Base-by-base conservation (phyloP, 2,113 vertebrate genomes). In the Phaethon lepturus region DNA sequence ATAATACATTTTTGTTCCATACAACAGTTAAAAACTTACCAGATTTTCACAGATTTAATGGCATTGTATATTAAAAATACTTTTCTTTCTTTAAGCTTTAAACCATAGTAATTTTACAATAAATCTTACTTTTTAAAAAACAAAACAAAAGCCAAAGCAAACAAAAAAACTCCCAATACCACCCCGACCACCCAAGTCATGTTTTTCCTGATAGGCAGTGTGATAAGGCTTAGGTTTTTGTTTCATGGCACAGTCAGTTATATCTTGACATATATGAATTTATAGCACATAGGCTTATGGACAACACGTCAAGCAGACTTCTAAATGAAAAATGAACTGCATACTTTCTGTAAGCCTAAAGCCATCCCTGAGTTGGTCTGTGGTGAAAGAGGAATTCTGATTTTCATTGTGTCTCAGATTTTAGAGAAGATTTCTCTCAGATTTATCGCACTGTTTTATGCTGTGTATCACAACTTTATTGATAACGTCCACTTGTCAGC, bases 141-240 rank as follows among this genome's bases (percentile, higher is more conserved):
- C 33, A 35, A 59, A 59, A n/a, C 9, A 8, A 50, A 53, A 6
- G 3, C 5, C n/a, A 33, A 67, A n/a, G 2, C 2, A 62, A 35
- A 56, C 2, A 38, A 50, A 69, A 69, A 44, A 24, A 7, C 4
- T 2, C 11, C 7, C 9, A 38, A 33, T 4, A 47, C 7, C 18
- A 26, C 5, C 1, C 6, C 5, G 7, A 18, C 0, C 1, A 1
- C 3, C 17, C 13, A 9, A 7, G 7, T 59, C 25, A 35, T 6
- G 5, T 50, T 81, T 71, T 67, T 55, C 29, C 25, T 77, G 9
- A 11, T 44, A 38, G 13, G 3, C 20, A 8, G 7, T 11, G 18
- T 29, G 25, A 16, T 29, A 66, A 4, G 6, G 5, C 18, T 72
- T 67, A 60, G 15, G 5, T 35, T n/a, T 67, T n/a, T 49, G 6